Evolutionary conservation across 2,113 vertebrate genomes (phyloP).

Genomic region (Pseudolaguvia tuberculata): DNA sequence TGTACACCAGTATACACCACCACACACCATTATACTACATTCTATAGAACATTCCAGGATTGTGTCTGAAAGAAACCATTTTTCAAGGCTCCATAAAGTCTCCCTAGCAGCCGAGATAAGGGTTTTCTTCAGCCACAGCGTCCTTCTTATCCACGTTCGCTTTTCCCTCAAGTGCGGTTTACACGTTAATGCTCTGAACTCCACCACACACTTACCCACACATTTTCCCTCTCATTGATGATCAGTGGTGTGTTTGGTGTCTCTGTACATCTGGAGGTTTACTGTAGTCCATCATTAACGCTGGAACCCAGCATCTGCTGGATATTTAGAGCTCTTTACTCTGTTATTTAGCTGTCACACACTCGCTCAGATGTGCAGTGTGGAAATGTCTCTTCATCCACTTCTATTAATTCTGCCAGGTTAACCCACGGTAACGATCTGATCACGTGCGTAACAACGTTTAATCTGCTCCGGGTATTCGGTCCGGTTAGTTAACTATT

Average conservation of each 20-base stretch:
- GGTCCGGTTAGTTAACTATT: not conserved
- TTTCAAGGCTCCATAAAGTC: slow-evolving; percentile 34
- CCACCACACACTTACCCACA: slow-evolving; percentile 7
- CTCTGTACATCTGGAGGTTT: slow-evolving; percentile 29
- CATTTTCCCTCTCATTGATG: slow-evolving; percentile 37
- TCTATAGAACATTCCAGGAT: too few relatives aligned
- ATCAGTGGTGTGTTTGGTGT: slow-evolving; percentile 33
- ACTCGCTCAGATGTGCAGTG: slow-evolving; percentile 13
- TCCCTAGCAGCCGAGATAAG: slow-evolving; percentile 27
- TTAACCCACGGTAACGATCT: not conserved
- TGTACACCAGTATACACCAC: not conserved
- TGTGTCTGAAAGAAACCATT: slow-evolving; percentile 6
- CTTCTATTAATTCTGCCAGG: not conserved
- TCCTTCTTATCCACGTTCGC: slow-evolving; percentile 32
- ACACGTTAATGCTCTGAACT: slow-evolving; percentile 40
- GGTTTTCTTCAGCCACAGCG: slow-evolving; percentile 33
- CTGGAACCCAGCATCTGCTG: slow-evolving; percentile 39
- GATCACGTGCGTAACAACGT: too few relatives aligned
- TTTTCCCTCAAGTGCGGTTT: slow-evolving; percentile 33
- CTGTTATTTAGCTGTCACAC: slow-evolving; percentile 32
- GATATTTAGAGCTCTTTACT: slow-evolving; percentile 33
- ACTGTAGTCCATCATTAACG: slow-evolving; percentile 42
- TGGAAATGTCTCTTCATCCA: not conserved
- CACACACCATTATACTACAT: too few relatives aligned
- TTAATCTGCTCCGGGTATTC: too few relatives aligned